A percentile compares a stretch with the other conserved stretches of the same genome.
Evolutionary conservation across 2,113 vertebrate species (phyloP).

Genomic region (Cephalopholis sonnerati): DNA sequence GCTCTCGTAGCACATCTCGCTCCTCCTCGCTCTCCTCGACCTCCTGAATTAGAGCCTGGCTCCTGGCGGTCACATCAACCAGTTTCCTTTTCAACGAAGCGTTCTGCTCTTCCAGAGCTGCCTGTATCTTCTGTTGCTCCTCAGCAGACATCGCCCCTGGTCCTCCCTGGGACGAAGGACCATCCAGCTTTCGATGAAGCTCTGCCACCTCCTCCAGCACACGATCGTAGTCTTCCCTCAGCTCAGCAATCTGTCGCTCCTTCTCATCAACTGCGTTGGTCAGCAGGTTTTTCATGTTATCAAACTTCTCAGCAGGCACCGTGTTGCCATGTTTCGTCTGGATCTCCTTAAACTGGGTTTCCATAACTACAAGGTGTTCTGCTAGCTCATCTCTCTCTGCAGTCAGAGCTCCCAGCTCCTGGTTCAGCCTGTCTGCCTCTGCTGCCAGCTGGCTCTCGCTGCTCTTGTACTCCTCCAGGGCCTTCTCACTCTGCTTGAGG

Average conservation of each 20-base stretch:
- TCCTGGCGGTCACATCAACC: constrained; percentile 86
- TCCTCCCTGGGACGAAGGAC: constrained; percentile 63
- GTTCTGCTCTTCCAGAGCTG: constrained; percentile 84
- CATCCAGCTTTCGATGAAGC: constrained; percentile 86
- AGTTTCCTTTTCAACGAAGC: constrained; percentile 85
- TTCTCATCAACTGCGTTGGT: constrained; percentile 90
- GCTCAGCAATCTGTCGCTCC: constrained; percentile 85
- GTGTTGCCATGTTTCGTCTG: constrained; percentile 76
- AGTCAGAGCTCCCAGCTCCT: constrained; percentile 82
- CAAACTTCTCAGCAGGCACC: constrained; percentile 89
- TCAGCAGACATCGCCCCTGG: constrained; percentile 74
- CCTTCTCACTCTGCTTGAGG: constrained; percentile 91
- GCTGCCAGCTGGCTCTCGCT: constrained; percentile 89
- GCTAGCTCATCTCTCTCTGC: constrained; percentile 84
- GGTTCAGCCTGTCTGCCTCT: constrained; percentile 88
- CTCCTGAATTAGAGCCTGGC: constrained; percentile 89
- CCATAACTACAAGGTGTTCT: constrained; percentile 75
- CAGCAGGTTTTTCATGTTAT: constrained; percentile 91
- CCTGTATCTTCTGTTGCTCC: constrained; percentile 86
- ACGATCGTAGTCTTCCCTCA: constrained; percentile 86
- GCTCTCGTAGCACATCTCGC: constrained; percentile 86
- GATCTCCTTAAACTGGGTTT: constrained; percentile 85
- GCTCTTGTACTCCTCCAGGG: constrained; percentile 90
- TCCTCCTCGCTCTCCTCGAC: constrained; percentile 85
- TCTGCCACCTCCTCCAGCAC: constrained; percentile 86